Conservation (phyloP, 2,888 invertebrate genomes). For the Cryptocephalus moraei region DNA sequence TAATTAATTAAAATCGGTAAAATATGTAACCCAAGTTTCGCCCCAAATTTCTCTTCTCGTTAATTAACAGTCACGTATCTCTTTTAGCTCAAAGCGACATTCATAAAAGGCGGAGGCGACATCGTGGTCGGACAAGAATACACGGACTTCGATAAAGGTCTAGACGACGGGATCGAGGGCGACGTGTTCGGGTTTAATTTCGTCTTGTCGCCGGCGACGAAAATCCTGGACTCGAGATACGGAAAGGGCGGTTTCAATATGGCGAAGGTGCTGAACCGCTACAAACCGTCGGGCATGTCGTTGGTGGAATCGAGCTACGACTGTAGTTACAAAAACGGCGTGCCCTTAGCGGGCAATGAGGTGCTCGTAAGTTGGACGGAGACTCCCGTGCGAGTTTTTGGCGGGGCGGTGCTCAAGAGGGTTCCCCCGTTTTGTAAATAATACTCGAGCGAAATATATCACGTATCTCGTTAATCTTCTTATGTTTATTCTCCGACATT, state of each 20-base stretch:
- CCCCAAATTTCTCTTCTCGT: neutral
- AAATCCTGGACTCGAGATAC: neutral
- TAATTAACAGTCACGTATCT: neutral
- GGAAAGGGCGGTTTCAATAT: neutral
- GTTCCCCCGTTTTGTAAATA: constrained; percentile 45
- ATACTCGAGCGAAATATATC: neutral
- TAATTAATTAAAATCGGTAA: neutral
- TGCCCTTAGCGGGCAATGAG: constrained; percentile 37
- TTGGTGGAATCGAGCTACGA: constrained; percentile 39
- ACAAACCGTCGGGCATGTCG: constrained; percentile 36
- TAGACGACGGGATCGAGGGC: constrained; percentile 57
- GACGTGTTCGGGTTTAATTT: constrained; percentile 58
- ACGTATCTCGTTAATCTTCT: no score
- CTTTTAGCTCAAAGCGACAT: constrained; percentile 46
- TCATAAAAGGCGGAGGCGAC: constrained; percentile 51
- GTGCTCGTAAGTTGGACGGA: constrained; percentile 56
- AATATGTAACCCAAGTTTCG: neutral
- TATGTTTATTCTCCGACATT: no score
- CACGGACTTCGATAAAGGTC: constrained; percentile 52
- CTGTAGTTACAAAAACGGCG: constrained; percentile 41
- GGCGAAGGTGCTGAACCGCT: neutral
- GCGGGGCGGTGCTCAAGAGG: constrained; percentile 52
- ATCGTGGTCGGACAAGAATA: constrained; percentile 61
- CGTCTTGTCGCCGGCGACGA: constrained; percentile 44
- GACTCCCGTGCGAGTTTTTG: constrained; percentile 56